Base-by-base conservation (phyloP, 2,113 vertebrate species). In the Pluvianellus socialis region DNA sequence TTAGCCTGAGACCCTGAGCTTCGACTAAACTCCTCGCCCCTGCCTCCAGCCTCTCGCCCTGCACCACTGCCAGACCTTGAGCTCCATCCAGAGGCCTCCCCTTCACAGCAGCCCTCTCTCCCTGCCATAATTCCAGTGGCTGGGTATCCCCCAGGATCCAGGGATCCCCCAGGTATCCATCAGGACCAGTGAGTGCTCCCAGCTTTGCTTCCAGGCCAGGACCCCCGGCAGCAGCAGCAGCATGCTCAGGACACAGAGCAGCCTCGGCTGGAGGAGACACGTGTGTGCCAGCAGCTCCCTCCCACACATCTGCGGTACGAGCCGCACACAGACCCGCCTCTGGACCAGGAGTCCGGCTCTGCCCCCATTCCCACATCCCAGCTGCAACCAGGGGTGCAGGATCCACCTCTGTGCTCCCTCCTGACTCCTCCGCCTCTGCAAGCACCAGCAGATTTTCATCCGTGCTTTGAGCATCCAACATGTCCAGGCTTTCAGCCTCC, bases 301-400 rank as follows among this genome's bases (percentile, higher is more conserved):
- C 24, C 63, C 52, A 3, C 0, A 1, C 0, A 0, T 47, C 40
- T 55, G 55, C 0, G 0, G 12, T 3, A 38, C 4, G 33, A 83
- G 10, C 49, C 49, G 27, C 19, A 15, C 32, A 3, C 24, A 50
- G 73, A 70, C 23, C 58, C 56, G 33, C 33, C 67, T 47, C 58
- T 2, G 3, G 30, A 14, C 9, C 44, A 13, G 4, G 16, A 71
- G 3, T 3, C 18, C 8, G 49, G 12, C 75, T 79, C 49, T 79
- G 79, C 26, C 40, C n/a, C 52, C 23, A 52, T 75, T 84, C n/a
- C 87, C 2, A 3, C 27, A 30, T 2, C 49, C 55, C 70, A 50
- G 26, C 23, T 19, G 26, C 16, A 14, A 30, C 27, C 90, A 79
- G 16, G 9, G 38, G 28, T 24, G 17, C 5, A 26, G 24, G 9